Conservation (phyloP, 37 sponge, comb jelly and placozoan genomes). For the Beroe forskalii region DNA sequence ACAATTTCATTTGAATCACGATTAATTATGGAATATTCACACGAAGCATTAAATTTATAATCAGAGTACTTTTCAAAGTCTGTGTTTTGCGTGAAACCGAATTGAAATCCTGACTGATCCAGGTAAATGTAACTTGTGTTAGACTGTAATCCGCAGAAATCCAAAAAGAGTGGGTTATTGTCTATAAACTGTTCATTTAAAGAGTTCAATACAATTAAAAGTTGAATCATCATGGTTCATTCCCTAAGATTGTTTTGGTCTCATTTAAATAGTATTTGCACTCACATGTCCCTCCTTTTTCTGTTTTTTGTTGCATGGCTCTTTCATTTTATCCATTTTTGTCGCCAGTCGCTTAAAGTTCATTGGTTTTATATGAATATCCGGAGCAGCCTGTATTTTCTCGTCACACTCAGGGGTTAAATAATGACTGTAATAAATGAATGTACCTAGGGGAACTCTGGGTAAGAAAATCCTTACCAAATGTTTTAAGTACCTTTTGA, state of each 20-base stretch:
- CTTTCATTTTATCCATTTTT: neutral
- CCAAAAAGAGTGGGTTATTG: too few species aligned
- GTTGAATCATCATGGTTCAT: neutral
- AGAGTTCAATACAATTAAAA: neutral
- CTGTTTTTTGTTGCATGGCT: neutral
- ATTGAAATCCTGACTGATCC: neutral
- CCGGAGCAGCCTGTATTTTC: neutral
- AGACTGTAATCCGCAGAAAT: neutral
- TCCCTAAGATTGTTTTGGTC: neutral
- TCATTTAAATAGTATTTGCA: neutral
- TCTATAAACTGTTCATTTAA: neutral
- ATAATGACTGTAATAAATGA: slow-evolving; percentile 9
- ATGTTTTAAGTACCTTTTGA: neutral
- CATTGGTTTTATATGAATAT: neutral
- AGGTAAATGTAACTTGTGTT: slow-evolving; percentile 23
- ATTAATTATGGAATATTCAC: too few species aligned
- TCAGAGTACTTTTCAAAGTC: too few species aligned
- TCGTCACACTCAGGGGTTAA: neutral
- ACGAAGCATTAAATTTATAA: too few species aligned
- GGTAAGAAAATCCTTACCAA: neutral
- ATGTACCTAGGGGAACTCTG: neutral
- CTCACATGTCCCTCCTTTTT: neutral
- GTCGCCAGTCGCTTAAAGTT: neutral
- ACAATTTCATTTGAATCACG: too few species aligned
- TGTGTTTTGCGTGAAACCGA: neutral